These are phyloP conservation scores for Lepidurus arcticus DNA, from an alignment of 1,140 invertebrate genomes.

Conservation along the genomic window DNA sequence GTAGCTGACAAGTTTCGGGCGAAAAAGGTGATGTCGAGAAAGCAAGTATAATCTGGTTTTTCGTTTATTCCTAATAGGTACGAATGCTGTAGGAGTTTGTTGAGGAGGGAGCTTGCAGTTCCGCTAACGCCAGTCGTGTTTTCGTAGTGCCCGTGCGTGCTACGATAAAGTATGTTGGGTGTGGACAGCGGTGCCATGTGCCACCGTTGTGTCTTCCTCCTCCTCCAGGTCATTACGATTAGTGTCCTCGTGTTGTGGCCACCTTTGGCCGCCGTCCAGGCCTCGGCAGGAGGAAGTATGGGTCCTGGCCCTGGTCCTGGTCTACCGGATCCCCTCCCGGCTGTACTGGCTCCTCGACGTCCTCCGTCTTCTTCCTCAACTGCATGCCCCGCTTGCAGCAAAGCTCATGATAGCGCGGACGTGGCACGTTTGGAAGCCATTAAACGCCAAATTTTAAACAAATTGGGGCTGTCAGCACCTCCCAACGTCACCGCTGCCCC, in stretches of 20 bases:
- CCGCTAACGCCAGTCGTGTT: constrained; percentile 10
- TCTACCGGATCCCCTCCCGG: not conserved
- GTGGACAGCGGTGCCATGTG: constrained; percentile 15
- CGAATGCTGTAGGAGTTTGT: not conserved
- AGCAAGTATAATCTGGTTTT: constrained; percentile 5
- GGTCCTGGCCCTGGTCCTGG: not conserved
- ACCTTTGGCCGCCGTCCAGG: constrained; percentile 10
- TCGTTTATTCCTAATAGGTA: not conserved
- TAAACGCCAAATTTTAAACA: constrained; percentile 67
- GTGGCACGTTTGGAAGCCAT: constrained; percentile 63
- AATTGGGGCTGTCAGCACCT: constrained; percentile 59
- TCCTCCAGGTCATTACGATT: not conserved
- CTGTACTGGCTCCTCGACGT: not conserved
- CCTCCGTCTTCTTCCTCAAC: not conserved
- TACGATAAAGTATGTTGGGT: not conserved
- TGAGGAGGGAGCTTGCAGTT: not conserved
- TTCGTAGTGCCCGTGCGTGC: constrained; percentile 8
- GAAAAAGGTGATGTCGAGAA: not conserved
- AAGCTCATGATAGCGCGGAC: constrained; percentile 43
- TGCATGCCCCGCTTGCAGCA: not conserved
- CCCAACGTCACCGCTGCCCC: constrained; percentile 61
- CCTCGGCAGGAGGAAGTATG: constrained; percentile 17
- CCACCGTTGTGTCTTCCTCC: not conserved
- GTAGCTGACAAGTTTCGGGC: too few relatives aligned
- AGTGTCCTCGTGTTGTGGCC: constrained; percentile 8